Base-by-base conservation (phyloP, 2,113 vertebrate species). In the Nerophis lumbriciformis region DNA sequence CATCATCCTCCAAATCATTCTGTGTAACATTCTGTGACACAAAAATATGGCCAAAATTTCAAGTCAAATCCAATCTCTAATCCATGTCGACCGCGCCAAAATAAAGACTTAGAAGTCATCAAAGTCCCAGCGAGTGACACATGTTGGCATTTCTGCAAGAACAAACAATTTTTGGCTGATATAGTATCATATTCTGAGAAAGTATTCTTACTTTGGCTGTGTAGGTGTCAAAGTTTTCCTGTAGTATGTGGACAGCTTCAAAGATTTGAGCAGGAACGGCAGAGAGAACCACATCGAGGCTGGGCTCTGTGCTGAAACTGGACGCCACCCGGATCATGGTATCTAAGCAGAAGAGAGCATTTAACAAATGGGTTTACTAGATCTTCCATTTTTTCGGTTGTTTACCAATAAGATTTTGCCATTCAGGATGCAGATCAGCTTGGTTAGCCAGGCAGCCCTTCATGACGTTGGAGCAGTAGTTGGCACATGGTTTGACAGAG, bases 371-470 rank as follows among this genome's bases (percentile, higher is more conserved):
- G 9, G 15, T 36, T 37, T n/a, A 35, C 19, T 19, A 1, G 19
- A 19, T 13, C 16, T 47, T 44, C 19, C 37, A 21, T 2, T 4
- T 21, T 15, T 65, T 49, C n/a, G 8, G 49, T 8, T 28, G 37
- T 53, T 68, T 85, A 95, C 95, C 93, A 56, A 98, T 89, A 2
- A 97, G 90, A 81, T 93, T 95, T 77, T 92, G 92, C 95, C 95
- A 98, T 83, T 97, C 95, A 0, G 94, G 87, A 71, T 91, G 91
- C 66, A 98, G 89, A 83, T 98, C 95, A 0, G 95, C 95, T 78
- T 98, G 95, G 86, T 98, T 98, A 84, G 94, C 95, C 65, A 98
- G 90, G 83, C 95, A 98, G 78, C 95, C 95, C 83, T 95, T 96
- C 65, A 96, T 91, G 42, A 98, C 93, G 0, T 97, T 98, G 52